Base-by-base conservation (phyloP, 2,113 vertebrate species). In the Pteropus alecto region DNA sequence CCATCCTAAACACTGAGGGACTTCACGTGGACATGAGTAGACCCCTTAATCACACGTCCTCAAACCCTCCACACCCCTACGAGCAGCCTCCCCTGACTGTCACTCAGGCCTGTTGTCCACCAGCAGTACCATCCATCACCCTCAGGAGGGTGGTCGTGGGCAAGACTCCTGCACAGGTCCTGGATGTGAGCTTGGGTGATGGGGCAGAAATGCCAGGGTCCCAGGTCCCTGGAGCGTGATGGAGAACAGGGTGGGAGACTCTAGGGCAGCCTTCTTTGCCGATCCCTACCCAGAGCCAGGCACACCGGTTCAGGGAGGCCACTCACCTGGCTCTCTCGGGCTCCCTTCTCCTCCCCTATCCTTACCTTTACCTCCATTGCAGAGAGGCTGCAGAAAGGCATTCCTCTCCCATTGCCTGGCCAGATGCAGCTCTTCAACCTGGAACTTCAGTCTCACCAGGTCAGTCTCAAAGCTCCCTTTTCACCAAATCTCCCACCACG, bases 321-420 rank as follows among this genome's bases (percentile, higher is more conserved):
- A 1, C 18, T 5, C 2, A 5, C 33, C 51, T 28, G 35, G 26
- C n/a, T 46, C 61, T 56, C 61, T 13, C 0, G 9, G 41, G 60
- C 11, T 13, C 6, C 33, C 6, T 21, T 4, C 35, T 33, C 15
- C n/a, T 28, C n/a, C 14, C 35, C 58, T 41, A 28, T 18, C 48
- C 91, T 93, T 11, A 81, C 56, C 12, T 28, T 11, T 2, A 28
- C 77, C 58, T 84, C 51, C 41, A 0, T 30, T 46, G 12, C 93
- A 98, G 97, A 89, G 95, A 86, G 13, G 63, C 77, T 98, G 5
- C 56, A 58, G 21, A 18, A 26, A 41, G 97, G 97, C 19, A 60
- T 96, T 35, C 93, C 96, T 43, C 96, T 98, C n/a, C 97, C 97
- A 0, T 14, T 97, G 82, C 96, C 92, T 0, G 0, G 6, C 3